These are phyloP conservation scores for Sebastes fasciatus DNA, from an alignment of 2,113 vertebrate genomes.

Conservation along the genomic window DNA sequence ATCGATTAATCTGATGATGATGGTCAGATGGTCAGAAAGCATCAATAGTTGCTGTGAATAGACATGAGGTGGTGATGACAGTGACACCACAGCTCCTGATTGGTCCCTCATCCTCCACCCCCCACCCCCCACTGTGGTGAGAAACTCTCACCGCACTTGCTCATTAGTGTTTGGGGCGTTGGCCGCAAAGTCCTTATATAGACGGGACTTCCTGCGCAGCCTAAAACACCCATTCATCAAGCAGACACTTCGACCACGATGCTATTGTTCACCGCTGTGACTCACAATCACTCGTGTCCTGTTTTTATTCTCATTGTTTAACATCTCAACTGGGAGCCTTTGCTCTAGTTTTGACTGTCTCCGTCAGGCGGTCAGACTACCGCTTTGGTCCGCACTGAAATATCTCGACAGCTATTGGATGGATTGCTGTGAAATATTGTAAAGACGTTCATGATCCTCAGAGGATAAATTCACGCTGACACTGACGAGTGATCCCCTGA, in stretches of 20 bases:
- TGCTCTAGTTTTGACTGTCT: conserved; percentile 1
- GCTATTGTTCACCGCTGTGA: conserved; percentile 61
- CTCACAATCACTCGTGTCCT: conserved; percentile 42
- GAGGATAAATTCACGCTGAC: background rate
- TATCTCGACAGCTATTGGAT: background rate
- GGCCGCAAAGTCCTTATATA: conserved; percentile 64
- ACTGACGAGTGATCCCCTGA: background rate
- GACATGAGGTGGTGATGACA: conserved; percentile 15
- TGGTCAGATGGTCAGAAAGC: conserved; percentile 18
- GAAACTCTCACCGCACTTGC: conserved; percentile 44
- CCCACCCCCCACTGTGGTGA: conserved; percentile 22
- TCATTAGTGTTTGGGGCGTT: conserved; percentile 71
- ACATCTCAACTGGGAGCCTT: conserved; percentile 3
- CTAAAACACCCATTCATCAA: conserved; percentile 68
- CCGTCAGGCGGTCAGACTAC: background rate
- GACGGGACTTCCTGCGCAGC: conserved; percentile 60
- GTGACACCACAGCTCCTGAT: conserved; percentile 30
- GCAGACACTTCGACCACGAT: conserved; percentile 42
- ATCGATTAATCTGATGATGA: conserved; percentile 61
- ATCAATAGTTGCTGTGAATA: conserved; percentile 30
- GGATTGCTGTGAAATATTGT: background rate
- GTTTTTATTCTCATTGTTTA: conserved; percentile 47
- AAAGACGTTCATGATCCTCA: background rate
- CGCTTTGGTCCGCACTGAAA: background rate
- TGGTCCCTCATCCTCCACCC: conserved; percentile 5